Conservation (phyloP, 1,140 invertebrate species). For the Drosophila nigrodunni region DNA sequence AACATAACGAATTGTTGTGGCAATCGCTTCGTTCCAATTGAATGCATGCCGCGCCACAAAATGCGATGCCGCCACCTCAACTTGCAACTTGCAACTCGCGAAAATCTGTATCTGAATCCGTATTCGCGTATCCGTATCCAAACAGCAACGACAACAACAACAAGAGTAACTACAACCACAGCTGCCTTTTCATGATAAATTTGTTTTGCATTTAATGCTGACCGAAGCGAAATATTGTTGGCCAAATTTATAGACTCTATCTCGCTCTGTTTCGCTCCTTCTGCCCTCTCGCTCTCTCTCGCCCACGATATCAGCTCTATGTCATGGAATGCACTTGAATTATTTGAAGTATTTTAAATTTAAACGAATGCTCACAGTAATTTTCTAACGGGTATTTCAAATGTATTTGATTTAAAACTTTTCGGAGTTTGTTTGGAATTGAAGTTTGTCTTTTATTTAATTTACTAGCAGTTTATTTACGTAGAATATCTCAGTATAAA, state of each 20-base stretch:
- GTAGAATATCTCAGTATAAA: no score
- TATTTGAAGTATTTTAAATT: constrained; percentile 1
- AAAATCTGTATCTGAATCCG: constrained; percentile 40
- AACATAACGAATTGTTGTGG: constrained; percentile 83
- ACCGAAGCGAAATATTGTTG: constrained; percentile 48
- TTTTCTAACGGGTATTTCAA: not conserved
- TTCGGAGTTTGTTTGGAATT: no score
- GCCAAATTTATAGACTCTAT: constrained; percentile 46
- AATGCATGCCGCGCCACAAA: constrained; percentile 75
- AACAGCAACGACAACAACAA: constrained; percentile 7
- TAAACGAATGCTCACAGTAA: not conserved
- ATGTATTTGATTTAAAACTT: not conserved
- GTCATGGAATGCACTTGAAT: constrained; percentile 32
- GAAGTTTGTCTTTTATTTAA: no score
- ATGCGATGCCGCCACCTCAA: constrained; percentile 39
- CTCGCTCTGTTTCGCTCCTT: not conserved
- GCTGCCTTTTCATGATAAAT: constrained; percentile 51
- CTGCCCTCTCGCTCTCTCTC: no score
- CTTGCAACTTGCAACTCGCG: constrained; percentile 41
- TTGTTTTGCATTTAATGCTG: constrained; percentile 56
- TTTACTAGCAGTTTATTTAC: no score
- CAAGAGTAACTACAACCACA: constrained; percentile 3
- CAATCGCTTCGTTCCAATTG: constrained; percentile 82
- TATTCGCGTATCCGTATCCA: constrained; percentile 20
- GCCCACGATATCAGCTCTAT: not conserved